Evolutionary conservation across 2,888 invertebrate species (phyloP).

Genomic region (Dioctria linearis): DNA sequence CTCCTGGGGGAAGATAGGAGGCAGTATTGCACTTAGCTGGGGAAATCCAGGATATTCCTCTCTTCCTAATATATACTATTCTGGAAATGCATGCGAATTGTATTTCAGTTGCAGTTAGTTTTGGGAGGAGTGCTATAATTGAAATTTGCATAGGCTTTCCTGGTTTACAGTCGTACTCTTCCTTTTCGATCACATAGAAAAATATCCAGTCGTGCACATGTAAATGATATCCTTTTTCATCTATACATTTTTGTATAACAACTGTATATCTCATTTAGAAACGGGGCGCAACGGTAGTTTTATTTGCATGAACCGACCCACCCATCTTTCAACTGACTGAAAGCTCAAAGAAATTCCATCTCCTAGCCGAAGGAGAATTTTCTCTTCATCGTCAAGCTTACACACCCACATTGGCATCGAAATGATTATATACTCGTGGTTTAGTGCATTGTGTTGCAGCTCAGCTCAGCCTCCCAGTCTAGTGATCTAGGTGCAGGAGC

Average conservation of each 20-base stretch:
- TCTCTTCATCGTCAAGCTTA: slow-evolving; percentile 19
- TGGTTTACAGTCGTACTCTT: slow-evolving; percentile 22
- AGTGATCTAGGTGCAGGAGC: neutral
- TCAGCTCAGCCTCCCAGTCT: slow-evolving; percentile 5
- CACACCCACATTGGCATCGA: neutral
- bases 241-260: neutral
- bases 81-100: neutral
- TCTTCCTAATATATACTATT: neutral
- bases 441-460: neutral
- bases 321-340: slow-evolving; percentile 1
- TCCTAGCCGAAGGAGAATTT: neutral
- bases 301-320: slow-evolving; percentile 39
- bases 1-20: neutral
- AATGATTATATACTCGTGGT: neutral
- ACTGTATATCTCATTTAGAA: too few species aligned
- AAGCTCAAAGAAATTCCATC: neutral
- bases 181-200: slow-evolving; percentile 6
- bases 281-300: neutral
- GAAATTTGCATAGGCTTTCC: slow-evolving; percentile 12
- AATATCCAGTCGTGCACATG: slow-evolving; percentile 16
- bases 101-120: neutral
- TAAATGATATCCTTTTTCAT: neutral
- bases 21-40: neutral
- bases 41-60: neutral
- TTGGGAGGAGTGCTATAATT: slow-evolving; percentile 52